phyloP scores from a whole-genome alignment of 1,140 invertebrate species.

The Tetragnatha versicolor region DNA sequence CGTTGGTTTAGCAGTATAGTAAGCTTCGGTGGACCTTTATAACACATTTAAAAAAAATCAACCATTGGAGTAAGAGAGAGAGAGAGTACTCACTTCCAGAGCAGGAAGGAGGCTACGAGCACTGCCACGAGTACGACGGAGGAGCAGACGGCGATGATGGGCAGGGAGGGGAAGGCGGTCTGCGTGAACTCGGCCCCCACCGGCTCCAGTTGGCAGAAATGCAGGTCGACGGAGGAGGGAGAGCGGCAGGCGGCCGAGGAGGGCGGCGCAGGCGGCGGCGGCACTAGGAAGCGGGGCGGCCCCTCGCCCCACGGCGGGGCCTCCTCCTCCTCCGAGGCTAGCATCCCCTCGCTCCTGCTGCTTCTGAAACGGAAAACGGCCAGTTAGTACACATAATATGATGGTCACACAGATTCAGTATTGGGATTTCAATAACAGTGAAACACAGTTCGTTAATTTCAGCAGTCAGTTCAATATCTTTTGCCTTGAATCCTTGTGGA shows the following conservation, averaged over 20 bases:
- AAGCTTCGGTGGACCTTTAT: too few species aligned
- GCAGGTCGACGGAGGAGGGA: slow-evolving; percentile 22
- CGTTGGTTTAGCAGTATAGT: too few species aligned
- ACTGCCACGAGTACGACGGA: slow-evolving; percentile 54
- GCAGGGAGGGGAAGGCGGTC: slow-evolving; percentile 53
- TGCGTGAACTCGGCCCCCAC: slow-evolving; percentile 56
- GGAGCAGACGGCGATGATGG: slow-evolving; percentile 56
- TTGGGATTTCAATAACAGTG: too few species aligned
- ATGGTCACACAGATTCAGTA: too few species aligned
- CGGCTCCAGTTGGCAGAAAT: slow-evolving; percentile 56
- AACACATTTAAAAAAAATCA: too few species aligned
- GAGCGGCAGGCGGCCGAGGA: slow-evolving; percentile 15
- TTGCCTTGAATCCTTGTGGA: too few species aligned
- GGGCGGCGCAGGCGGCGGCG: slow-evolving; percentile 43
- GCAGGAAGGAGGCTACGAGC: slow-evolving; percentile 55
- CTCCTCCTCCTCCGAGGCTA: slow-evolving; percentile 50
- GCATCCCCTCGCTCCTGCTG: slow-evolving; percentile 44
- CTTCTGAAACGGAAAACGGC: background rate
- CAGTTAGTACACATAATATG: too few species aligned
- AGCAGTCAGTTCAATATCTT: too few species aligned
- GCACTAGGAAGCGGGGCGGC: slow-evolving; percentile 28
- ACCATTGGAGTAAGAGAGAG: background rate
- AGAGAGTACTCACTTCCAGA: slow-evolving; percentile 56
- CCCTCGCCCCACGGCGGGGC: background rate
- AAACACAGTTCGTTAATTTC: too few species aligned